These are phyloP conservation scores for Cavia aperea DNA, from an alignment of 2,113 vertebrate genomes.

Conservation along the genomic window DNA sequence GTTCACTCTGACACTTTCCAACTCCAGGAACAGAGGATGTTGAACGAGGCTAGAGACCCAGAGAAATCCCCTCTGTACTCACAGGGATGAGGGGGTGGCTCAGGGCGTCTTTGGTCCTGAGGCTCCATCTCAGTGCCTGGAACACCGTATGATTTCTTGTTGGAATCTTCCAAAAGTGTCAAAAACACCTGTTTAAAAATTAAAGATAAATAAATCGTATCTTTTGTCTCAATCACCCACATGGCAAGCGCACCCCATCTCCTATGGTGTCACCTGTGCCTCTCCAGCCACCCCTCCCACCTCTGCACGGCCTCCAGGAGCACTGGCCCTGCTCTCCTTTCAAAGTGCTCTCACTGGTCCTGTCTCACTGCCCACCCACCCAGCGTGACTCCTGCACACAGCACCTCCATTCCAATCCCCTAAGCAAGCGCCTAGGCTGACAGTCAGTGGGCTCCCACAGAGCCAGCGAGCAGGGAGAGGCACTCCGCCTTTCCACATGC, in stretches of 20 bases:
- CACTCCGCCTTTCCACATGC: not conserved
- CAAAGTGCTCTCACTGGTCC: not conserved
- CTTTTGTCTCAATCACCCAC: not conserved
- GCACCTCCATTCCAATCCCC: no score
- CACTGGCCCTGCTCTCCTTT: not conserved
- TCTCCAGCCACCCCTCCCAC: no score
- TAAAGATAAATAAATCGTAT: not conserved
- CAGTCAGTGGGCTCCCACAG: not conserved
- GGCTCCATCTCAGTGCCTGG: accelerated
- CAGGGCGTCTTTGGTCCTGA: not conserved
- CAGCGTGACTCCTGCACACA: not conserved
- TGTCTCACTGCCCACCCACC: not conserved
- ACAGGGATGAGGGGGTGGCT: conserved; percentile 42
- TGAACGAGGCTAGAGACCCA: not conserved
- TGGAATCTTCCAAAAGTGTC: conserved; percentile 71
- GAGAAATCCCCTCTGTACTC: conserved; percentile 49
- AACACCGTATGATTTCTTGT: not conserved
- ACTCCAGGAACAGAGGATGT: not conserved
- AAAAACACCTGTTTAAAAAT: conserved; percentile 74
- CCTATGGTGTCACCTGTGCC: accelerated
- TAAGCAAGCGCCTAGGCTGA: not conserved
- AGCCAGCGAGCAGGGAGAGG: not conserved
- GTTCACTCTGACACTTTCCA: no score
- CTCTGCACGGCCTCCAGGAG: not conserved
- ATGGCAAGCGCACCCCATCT: accelerated